Evolutionary conservation across 2,113 vertebrate genomes (phyloP).

Genomic region (Oreochromis spilurus): DNA sequence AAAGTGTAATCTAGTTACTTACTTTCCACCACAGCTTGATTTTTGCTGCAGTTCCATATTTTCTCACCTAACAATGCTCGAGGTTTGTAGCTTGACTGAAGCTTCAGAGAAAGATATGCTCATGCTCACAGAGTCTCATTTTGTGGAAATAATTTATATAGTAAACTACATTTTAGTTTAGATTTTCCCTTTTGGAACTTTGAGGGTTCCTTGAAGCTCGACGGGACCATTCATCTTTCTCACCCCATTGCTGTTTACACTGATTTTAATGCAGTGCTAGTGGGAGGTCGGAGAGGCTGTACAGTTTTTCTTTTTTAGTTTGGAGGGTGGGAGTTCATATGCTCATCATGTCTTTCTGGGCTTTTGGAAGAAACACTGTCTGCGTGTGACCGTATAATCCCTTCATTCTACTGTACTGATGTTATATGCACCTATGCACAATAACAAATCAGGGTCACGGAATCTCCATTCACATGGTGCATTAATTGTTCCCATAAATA

Average conservation of each 20-base stretch:
- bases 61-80: neutral
- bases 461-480: neutral
- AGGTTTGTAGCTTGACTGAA: neutral
- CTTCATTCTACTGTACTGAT: neutral
- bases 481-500: neutral
- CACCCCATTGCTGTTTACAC: neutral
- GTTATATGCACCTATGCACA: neutral
- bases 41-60: neutral
- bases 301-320: neutral
- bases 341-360: neutral
- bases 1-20: neutral
- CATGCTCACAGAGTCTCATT: neutral
- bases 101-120: neutral
- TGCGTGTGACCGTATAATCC: neutral
- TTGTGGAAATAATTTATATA: neutral
- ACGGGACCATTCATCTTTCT: neutral
- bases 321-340: neutral
- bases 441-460: neutral
- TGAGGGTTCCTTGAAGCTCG: neutral
- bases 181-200: neutral
- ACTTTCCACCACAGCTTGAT: neutral
- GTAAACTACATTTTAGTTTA: neutral
- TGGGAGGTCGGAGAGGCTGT: neutral
- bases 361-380: neutral
- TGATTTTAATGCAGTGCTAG: constrained; percentile 12